Evolutionary conservation across 2,888 invertebrate genomes (phyloP), one percentile per base, ranked within the genome.

Genomic region (Lasioglossum vierecki): DNA sequence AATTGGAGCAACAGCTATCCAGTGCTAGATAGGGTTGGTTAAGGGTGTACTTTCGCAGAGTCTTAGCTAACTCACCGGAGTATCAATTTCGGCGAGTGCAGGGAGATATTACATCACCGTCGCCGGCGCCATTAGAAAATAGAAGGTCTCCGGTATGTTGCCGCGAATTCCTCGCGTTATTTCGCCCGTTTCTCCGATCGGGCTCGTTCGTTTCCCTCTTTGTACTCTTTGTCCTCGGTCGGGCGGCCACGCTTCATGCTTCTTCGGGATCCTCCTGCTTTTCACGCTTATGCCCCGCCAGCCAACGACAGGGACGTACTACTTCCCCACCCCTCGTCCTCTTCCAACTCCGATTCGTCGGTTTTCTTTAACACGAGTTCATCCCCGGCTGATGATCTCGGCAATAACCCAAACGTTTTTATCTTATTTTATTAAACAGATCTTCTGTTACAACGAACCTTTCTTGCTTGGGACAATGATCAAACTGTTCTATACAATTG

Each of bases 201-300:
- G 15, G 5, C 35, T 39, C 57, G 57, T 53, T 44, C 30, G 30
- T 22, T 18, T 46, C 26, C 41, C 75, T 71, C 30, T 84, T 86
- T 86, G 74, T 79, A 77, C 80, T 80, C 85, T 87, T 84, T 63
- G 72, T 84, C 77, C 46, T n/a, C 15, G 44, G 41, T 30, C 44
- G 72, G n/a, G n/a, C 11, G 39, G 39, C 26, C 63, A 75, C 30
- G 80, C 35, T 80, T 85, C 76, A 70, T 53, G 72, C 13, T 30
- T 15, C 49, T 79, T 83, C n/a, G 68, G 39, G 22, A 68, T 39
- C 78, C 15, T 63, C 2, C 53, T 70, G 75, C 72, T 81, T 80
- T 83, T 83, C 84, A 15, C 30, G 63, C 63, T 63, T 30, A 30
- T 63, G 63, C 30, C 15, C 30, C 30, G 30, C 30, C 63, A 30